Evolutionary conservation across 2,888 invertebrate genomes (phyloP).

Genomic region (Schrankia costaestrigalis): DNA sequence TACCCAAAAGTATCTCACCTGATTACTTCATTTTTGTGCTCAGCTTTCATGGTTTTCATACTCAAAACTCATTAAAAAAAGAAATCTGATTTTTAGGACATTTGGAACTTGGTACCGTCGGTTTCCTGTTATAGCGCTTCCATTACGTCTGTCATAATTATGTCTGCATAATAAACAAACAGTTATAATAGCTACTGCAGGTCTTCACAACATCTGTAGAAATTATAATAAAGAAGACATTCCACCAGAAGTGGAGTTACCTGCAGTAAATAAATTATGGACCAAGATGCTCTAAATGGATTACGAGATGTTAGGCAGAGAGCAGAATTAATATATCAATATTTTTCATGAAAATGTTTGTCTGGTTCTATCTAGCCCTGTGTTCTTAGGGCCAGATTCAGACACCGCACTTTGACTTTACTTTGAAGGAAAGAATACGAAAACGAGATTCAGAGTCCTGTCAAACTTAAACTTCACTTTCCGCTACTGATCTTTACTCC

Average conservation of each 20-base stretch:
- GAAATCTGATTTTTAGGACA: constrained; percentile 2
- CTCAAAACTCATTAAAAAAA: no score
- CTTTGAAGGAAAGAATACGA: no score
- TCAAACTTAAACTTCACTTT: no score
- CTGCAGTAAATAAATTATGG: background rate
- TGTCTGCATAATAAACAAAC: background rate
- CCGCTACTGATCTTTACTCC: no score
- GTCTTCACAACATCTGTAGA: constrained; percentile 1
- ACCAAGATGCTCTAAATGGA: background rate
- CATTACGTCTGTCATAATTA: background rate
- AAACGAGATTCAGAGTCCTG: no score
- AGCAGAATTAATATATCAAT: constrained; percentile 1
- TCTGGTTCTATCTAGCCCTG: no score
- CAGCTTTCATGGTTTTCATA: background rate
- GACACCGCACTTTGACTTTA: no score
- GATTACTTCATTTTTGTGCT: background rate
- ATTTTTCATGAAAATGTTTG: no score
- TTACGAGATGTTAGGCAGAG: background rate
- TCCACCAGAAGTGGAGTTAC: constrained; percentile 1
- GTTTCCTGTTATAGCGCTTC: no score
- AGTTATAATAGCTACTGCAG: background rate
- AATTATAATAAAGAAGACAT: background rate
- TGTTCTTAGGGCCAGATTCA: no score
- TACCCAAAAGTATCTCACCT: no score
- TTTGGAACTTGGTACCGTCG: no score